Conservation (phyloP, 2,888 invertebrate species). For the Platypus cylindrus region DNA sequence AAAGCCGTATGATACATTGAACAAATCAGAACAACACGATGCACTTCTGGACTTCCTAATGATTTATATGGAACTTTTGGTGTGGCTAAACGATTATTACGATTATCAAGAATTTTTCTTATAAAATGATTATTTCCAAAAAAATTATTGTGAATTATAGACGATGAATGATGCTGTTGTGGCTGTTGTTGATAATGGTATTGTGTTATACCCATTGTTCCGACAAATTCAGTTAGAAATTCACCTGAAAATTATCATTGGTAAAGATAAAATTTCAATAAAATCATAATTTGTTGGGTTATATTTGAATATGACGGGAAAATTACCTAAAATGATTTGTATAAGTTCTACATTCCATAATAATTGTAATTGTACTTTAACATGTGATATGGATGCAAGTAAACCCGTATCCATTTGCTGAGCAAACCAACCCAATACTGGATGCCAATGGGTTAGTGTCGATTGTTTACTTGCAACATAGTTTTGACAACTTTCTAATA, state of each 20-base stretch:
- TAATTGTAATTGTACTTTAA: slow-evolving; percentile 41
- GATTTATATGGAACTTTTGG: slow-evolving; percentile 59
- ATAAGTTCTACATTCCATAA: slow-evolving; percentile 43
- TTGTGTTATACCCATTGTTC: too few species aligned
- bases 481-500: slow-evolving; percentile 82
- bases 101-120: slow-evolving; percentile 47
- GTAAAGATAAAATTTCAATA: slow-evolving; percentile 3
- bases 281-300: background rate
- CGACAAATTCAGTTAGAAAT: slow-evolving; percentile 25
- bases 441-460: slow-evolving; percentile 94
- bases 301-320: slow-evolving; percentile 1
- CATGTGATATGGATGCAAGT: slow-evolving; percentile 43
- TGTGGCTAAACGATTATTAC: slow-evolving; percentile 45
- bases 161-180: slow-evolving; percentile 24
- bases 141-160: too few species aligned
- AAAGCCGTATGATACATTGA: slow-evolving; percentile 86
- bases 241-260: slow-evolving; percentile 35
- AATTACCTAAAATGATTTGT: slow-evolving; percentile 43
- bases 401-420: slow-evolving; percentile 43
- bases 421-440: slow-evolving; percentile 89
- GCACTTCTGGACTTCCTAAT: slow-evolving; percentile 68
- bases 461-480: slow-evolving; percentile 86
- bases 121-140: slow-evolving; percentile 41
- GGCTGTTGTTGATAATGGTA: too few species aligned
- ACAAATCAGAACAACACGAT: slow-evolving; percentile 75